Evolutionary conservation across 2,797 vertebrate species (phyloP), one percentile per base, ranked within the genome.

Genomic region (Rhinogobio ventralis): DNA sequence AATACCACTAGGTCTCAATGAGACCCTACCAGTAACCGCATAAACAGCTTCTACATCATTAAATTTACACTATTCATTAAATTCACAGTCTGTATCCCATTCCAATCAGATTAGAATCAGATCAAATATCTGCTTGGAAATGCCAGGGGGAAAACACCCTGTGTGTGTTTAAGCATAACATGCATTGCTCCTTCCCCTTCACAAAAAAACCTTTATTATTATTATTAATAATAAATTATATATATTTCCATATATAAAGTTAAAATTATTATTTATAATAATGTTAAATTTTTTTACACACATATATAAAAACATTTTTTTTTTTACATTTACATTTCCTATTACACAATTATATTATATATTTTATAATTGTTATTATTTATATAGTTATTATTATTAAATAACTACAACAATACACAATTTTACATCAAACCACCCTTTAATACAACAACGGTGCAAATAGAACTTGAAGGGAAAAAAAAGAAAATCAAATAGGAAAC

Each of bases 31-130:
- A 33, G 23, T 51, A 69, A 84, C 64, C 9, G 14, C 73, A 77
- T 33, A 77, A 69, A 84, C 75, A 51, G 82, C 66, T 45, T 60
- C 66, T 71, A 46, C 82, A 71, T 78, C 64, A 36, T 62, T 71
- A 62, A 71, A 84, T 78, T 33, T 68, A 75, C 51, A 84, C 49
- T 46, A 71, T 78, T 84, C 49, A 84, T 78, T 68, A 33, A 71
- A 67, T 69, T 84, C 66, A 57, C 64, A 78, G 51, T 49, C 51
- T 69, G 64, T 30, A 76, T 14, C 51, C 28, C 75, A 71, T 69
- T 84, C 66, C 64, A 57, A 84, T 84, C 74, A 71, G 74, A 69
- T 84, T 60, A 84, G 20, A 78, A 84, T 78, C 36, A 71, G 51
- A 78, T 71, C 64, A 45, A 78, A 84, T 84, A 71, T 69, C 82